These are phyloP conservation scores for Odontocolon sp. DNA, from an alignment of 2,888 invertebrate species.

Conservation along the genomic window DNA sequence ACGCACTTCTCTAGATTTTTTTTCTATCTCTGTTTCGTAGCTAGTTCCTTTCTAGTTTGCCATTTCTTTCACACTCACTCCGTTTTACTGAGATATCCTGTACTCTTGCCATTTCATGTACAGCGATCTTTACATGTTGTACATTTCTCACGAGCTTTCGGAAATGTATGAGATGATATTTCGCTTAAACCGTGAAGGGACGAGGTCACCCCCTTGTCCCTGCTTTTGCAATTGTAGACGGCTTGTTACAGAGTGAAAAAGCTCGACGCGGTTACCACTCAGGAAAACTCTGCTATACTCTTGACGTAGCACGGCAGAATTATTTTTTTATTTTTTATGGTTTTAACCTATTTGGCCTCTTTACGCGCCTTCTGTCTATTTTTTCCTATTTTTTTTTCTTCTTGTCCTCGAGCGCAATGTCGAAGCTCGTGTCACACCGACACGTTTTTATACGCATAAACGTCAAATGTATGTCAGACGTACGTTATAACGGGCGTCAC, in stretches of 20 bases:
- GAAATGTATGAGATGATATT: constrained; percentile 18
- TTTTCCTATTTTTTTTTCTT: no score
- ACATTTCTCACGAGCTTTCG: background rate
- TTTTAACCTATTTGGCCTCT: background rate
- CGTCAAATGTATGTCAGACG: no score
- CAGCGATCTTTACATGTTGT: no score
- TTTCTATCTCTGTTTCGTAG: background rate
- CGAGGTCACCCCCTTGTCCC: background rate
- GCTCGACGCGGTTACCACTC: constrained; percentile 31
- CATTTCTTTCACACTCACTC: background rate
- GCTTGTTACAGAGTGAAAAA: constrained; percentile 39
- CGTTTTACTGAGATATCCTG: no score
- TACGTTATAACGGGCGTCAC: no score
- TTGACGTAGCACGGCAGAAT: background rate
- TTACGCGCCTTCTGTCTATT: no score
- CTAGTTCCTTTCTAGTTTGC: background rate
- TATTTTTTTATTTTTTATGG: background rate
- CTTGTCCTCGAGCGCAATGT: no score
- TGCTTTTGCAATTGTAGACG: constrained; percentile 31
- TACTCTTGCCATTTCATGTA: no score
- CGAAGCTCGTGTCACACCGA: constrained; percentile 5
- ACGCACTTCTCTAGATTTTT: background rate
- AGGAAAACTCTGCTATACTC: background rate
- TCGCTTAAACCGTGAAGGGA: background rate
- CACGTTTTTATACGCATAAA: no score